A percentile compares a stretch with the other conserved stretches of the same genome.
Conservation (phyloP, 2,113 vertebrate species). For the Todiramphus saurophagus region DNA sequence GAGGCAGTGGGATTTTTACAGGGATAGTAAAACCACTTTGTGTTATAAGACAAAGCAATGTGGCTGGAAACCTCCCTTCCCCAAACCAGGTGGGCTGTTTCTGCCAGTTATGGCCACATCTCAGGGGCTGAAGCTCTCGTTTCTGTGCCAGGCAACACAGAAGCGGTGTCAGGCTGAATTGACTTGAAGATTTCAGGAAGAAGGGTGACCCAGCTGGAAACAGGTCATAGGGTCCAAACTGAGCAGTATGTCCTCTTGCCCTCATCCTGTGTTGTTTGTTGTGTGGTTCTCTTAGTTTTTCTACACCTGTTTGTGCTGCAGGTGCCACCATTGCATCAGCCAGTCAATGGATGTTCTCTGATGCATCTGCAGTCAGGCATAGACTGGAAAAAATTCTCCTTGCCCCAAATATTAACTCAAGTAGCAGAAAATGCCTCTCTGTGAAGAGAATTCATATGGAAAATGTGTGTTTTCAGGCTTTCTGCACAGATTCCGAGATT, state of each 20-base stretch:
- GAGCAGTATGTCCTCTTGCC: background rate
- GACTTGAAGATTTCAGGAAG: background rate
- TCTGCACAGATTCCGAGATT: background rate
- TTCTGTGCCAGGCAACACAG: background rate
- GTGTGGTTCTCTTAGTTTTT: background rate
- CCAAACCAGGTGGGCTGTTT: background rate
- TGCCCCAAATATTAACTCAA: background rate
- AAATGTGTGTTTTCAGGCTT: background rate
- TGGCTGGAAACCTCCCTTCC: background rate
- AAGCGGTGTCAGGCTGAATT: background rate
- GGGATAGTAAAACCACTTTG: background rate
- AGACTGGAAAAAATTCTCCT: background rate
- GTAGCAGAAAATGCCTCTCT: background rate
- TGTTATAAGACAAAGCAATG: background rate
- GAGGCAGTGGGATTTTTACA: background rate
- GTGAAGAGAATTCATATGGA: background rate
- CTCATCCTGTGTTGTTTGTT: background rate
- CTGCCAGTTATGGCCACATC: background rate
- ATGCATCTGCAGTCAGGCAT: background rate
- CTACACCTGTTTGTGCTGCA: background rate
- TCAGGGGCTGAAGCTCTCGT: background rate
- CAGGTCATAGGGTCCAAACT: background rate
- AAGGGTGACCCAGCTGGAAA: background rate
- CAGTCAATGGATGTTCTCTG: background rate
- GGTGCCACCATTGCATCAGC: background rate